Evolutionary conservation across 2,888 invertebrate species (phyloP).

Genomic region (Isotomurus palustris): DNA sequence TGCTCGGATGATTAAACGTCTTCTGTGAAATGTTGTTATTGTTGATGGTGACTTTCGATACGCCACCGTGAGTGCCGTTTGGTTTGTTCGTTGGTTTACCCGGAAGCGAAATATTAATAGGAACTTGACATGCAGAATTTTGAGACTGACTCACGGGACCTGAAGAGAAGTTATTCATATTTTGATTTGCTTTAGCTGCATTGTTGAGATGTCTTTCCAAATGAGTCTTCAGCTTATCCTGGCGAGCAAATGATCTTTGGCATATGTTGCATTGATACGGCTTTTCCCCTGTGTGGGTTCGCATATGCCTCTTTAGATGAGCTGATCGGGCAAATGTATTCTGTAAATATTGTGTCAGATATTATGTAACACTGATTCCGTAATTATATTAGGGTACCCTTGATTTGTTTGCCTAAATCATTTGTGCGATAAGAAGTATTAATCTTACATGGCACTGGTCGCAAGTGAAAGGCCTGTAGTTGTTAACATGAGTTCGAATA

Average conservation of each 20-base stretch:
- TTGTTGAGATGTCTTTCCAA: constrained; percentile 33
- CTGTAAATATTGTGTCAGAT: constrained; percentile 9
- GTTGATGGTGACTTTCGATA: no score
- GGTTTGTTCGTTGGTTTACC: constrained; percentile 1
- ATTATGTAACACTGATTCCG: no score
- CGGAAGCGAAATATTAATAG: constrained; percentile 17
- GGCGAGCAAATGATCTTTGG: constrained; percentile 30
- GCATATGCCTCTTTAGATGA: constrained; percentile 36
- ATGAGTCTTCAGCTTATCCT: constrained; percentile 40
- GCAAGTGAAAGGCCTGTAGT: constrained; percentile 30
- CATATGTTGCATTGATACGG: constrained; percentile 36
- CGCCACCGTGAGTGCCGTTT: neutral
- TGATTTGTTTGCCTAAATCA: no score
- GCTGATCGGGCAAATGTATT: constrained; percentile 37
- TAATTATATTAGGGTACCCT: no score
- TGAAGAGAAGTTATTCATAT: constrained; percentile 3
- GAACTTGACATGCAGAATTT: constrained; percentile 14
- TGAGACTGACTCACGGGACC: constrained; percentile 8
- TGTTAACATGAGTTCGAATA: constrained; percentile 51
- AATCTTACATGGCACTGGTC: constrained; percentile 33
- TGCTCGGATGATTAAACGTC: neutral
- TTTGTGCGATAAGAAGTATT: neutral
- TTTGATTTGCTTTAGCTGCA: neutral
- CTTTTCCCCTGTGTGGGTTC: constrained; percentile 41
- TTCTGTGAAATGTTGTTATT: neutral